Base-by-base conservation (phyloP, 2,888 invertebrate genomes). In the Epinotia bilunana region DNA sequence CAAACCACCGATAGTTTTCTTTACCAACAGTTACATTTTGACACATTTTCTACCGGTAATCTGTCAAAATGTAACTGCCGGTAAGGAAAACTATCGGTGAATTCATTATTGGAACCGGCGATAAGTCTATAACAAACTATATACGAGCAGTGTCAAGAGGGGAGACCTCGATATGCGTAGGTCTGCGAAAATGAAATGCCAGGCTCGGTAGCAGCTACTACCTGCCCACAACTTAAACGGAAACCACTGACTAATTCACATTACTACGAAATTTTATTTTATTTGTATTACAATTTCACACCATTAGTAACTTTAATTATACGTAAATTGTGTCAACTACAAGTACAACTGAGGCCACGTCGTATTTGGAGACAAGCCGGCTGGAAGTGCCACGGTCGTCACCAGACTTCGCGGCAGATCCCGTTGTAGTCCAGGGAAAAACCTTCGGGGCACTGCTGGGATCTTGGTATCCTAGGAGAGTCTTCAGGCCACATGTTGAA, bases 401-500 rank as follows among this genome's bases (percentile, higher is more conserved):
- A 89, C 91, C 92, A 93, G 74, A 92, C 90, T 79, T 91, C 90
- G 23, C 92, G 87, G 73, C 92, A 92, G 39, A 82, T 78, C 16
- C 90, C 89, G 0, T 80, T 77, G 18, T 84, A 58, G 72, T 91
- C 92, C 79, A 82, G 63, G 74, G 84, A 78, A 18, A 78, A 84
- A 20, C 91, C 92, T 2, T 83, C 81, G 0, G 87, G 86, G 64
- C 92, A 92, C 0, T 70, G 78, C 5, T 43, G 68, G 6, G 65
- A 64, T 12, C 77, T 78, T 23, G 74, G 65, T 57, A 79, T 76
- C 12, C 79, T 79, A 0, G 91, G 90, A 0, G 92, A 91, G 61
- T 92, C 90, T 39, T 86, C 84, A n/a, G 79, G 79, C 63, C 82
- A 79, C 16, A 84, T 80, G 61, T 81, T 83, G 75, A 83, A 84